Base-by-base conservation (phyloP, 2,113 vertebrate genomes). In the Illadopsis cleaveri region DNA sequence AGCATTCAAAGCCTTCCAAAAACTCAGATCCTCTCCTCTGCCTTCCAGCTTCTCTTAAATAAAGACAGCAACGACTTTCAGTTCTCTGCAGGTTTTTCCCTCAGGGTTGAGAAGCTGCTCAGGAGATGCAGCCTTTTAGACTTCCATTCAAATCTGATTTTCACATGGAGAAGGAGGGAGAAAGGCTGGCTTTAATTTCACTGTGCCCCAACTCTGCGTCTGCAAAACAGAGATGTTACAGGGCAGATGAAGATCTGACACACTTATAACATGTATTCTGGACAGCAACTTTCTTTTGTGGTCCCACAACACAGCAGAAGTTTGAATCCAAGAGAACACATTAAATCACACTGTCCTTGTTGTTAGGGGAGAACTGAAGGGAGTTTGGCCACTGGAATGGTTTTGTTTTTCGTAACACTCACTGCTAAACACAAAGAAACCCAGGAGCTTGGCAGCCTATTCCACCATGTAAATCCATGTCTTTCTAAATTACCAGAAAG, bases 281-380 rank as follows among this genome's bases (percentile, higher is more conserved):
- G 50, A 82, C 75, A 88, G 66, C 50, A 92, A 27, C 22, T 88
- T 82, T 76, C 51, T 91, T 95, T 90, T 62, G 90, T 72, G 57
- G 82, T 45, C 62, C 82, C 3, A 11, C 37, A 87, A 90, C 61
- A 82, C 25, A 85, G 73, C 69, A 65, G 17, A 90, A 87, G 40
- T 42, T 82, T 65, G 70, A 45, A 93, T 88, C 75, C 86, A 88
- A 94, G 66, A 85, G 30, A 80, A 71, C 65, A 80, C 71, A 82
- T 82, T 93, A 96, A 95, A 97, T 95, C 88, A 94, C 61, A n/a
- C 78, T 94, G 57, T 69, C 85, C 95, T 90, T 82, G 70, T 91
- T 89, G 77, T 91, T 56, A 87, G 20, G 57, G 48, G 50, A 91
- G 62, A 88, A 92, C 25, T 75, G 79, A 92, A 92, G 50, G 62